Evolutionary conservation across 2,113 vertebrate genomes (phyloP).

Genomic region (Syrmaticus mikado): DNA sequence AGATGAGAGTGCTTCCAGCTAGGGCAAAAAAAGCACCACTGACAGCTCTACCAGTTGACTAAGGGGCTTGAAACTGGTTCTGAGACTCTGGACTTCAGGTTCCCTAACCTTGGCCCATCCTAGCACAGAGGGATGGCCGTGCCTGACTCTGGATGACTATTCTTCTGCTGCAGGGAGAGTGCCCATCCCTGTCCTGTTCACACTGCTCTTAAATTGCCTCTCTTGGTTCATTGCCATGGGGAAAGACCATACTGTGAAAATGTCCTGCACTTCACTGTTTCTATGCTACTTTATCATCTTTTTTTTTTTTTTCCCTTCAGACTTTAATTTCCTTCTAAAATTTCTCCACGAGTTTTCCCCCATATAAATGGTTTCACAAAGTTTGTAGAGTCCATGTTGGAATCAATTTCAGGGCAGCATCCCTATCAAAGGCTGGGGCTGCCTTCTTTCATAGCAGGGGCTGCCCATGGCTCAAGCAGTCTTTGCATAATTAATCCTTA

Average conservation of each 20-base stretch:
- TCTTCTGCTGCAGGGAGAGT: not conserved
- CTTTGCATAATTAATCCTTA: not conserved
- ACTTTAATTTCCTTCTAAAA: not conserved
- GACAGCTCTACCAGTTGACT: not conserved
- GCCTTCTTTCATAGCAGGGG: not conserved
- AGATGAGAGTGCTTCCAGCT: not conserved
- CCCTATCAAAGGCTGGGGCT: not conserved
- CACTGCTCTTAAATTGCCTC: not conserved
- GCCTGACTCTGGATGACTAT: not conserved
- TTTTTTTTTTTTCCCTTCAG: not conserved
- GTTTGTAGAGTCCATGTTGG: accelerated
- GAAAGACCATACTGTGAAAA: not conserved
- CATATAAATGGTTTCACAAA: not conserved
- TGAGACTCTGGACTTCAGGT: not conserved
- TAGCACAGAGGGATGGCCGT: not conserved
- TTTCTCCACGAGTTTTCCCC: not conserved
- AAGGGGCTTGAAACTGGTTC: not conserved
- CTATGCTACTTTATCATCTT: not conserved
- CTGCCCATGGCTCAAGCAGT: not conserved
- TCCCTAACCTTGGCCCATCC: not conserved
- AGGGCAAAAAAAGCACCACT: not conserved
- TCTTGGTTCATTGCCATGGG: not conserved
- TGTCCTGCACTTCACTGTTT: not conserved
- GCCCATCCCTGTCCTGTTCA: not conserved
- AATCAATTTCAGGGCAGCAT: accelerated